Evolutionary conservation across 1,140 invertebrate species (phyloP).

Genomic region (Drosophila kurseongensis): DNA sequence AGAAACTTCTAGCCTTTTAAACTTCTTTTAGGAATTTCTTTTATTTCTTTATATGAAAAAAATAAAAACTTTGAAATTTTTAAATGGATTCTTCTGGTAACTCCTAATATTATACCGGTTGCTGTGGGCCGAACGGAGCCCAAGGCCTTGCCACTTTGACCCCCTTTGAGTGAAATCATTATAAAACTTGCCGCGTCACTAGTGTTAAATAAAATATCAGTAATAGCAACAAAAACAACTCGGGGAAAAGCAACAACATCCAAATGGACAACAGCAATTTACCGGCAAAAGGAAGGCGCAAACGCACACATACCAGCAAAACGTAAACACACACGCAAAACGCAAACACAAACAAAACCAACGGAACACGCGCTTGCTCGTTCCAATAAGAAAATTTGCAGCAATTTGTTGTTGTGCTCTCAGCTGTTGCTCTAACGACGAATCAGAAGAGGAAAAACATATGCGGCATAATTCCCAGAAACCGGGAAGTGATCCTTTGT

Average conservation of each 20-base stretch:
- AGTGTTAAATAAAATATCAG: constrained; percentile 13
- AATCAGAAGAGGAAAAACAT: constrained; percentile 14
- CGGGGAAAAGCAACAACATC: neutral
- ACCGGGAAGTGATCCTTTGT: too few species aligned
- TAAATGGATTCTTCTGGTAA: neutral
- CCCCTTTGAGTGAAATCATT: constrained; percentile 32
- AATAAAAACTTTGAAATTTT: neutral
- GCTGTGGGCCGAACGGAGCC: constrained; percentile 10
- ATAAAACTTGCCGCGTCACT: constrained; percentile 41
- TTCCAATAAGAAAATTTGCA: constrained; percentile 27
- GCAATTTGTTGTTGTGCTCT: constrained; percentile 18
- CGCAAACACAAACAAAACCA: constrained; percentile 23
- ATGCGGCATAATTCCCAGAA: too few species aligned
- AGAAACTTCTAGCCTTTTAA: too few species aligned
- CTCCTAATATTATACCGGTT: neutral
- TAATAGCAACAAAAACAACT: constrained; percentile 10
- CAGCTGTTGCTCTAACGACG: constrained; percentile 50
- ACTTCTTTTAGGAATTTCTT: too few species aligned
- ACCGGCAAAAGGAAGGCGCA: constrained; percentile 37
- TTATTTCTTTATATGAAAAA: too few species aligned
- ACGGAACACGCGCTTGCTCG: constrained; percentile 8
- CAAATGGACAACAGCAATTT: constrained; percentile 8
- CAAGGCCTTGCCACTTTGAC: constrained; percentile 40
- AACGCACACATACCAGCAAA: constrained; percentile 22
- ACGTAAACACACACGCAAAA: neutral